Base-by-base conservation (phyloP, 2,888 invertebrate species). In the Xylophagus ater region DNA sequence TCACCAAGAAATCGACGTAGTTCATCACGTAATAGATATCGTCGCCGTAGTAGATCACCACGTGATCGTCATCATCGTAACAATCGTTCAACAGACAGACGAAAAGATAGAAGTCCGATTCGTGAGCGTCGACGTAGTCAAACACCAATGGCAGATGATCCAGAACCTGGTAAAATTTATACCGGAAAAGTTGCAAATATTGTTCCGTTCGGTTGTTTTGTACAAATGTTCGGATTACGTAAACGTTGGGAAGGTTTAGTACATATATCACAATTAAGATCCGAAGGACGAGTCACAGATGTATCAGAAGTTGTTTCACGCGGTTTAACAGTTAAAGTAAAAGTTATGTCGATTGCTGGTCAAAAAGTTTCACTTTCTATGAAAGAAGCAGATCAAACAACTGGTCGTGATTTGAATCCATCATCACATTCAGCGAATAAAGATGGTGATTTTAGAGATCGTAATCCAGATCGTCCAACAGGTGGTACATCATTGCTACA, bases 171-270 rank as follows among this genome's bases (percentile, higher is more conserved):
- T 0, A 83, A 82, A 55, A 89, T 98, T 49, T 97, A 94, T 59
- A 75, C 75, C 46, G 98, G 94, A 0, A 84, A 88, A 63, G 90
- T 98, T 0, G 88, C 90, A 1, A 96, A 90, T 54, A 86, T 96
- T 48, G 92, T 94, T 37, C 83, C 87, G n/a, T 99, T 97, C 66
- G 98, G 98, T 2, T 96, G 96, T 59, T 98, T 98, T 62, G 90
- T 96, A 1, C 92, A 94, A 65, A 69, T 98, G 15, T 90, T 94
- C 56, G 93, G 94, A 0, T 68, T 98, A 33, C 74, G 79, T 34
- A 81, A 85, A 49, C 74, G 84, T 29, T 88, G 88, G 79, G 98
- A 98, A 62, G 98, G 98, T 0, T 69, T 98, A 0, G 94, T 96
- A 2, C 98, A 99, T 58, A 96, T 98, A 53, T 97, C 97, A 1